Evolutionary conservation across 2,113 vertebrate genomes (phyloP), one percentile per base, ranked within the genome.

Genomic region (Ellobius talpinus): DNA sequence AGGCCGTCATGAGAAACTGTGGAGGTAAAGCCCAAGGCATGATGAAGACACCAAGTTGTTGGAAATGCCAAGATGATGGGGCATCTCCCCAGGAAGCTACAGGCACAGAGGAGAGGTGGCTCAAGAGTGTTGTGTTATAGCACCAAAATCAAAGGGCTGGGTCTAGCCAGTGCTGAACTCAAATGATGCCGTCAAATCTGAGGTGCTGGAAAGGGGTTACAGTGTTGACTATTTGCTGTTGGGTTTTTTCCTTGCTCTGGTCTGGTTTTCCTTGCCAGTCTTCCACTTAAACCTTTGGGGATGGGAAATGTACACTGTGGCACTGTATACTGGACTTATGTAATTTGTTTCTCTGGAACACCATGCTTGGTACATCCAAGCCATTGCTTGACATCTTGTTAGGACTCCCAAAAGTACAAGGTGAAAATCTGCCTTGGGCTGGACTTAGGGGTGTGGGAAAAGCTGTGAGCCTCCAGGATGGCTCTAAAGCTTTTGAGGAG

Each of bases 401-500:
- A n/a, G n/a, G 73, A 50, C 11, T 84, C 13, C 36, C 16, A 45
- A 31, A 31, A 45, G 82, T 73, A n/a, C n/a, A 4, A 47, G 16
- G 11, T 70, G 26, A 16, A 33, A 26, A 47, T 39, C 45, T 73
- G 24, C 45, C 55, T 3, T 11, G n/a, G 55, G 39, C 33, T 33
- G 24, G 33, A 29, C 17, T 36, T 77, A 17, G 82, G 31, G 36
- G 24, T 63, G 21, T 61, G 63, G 17, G 85, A 78, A 68, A 24
- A 9, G 10, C 81, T 11, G 13, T 55, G 89, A 68, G 31, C 84
- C 33, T 52, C 73, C 55, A 52, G 29, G 74, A 70, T 58, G 42
- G 33, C 87, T 31, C 55, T 94, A 70, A 74, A 96, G 74, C 47
- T 42, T 0, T 95, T 96, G 52, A 39, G 55, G 87, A 90, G 82